Evolutionary conservation across 2,113 vertebrate genomes (phyloP), one percentile per base, ranked within the genome.

Genomic region (Colinus virginianus): DNA sequence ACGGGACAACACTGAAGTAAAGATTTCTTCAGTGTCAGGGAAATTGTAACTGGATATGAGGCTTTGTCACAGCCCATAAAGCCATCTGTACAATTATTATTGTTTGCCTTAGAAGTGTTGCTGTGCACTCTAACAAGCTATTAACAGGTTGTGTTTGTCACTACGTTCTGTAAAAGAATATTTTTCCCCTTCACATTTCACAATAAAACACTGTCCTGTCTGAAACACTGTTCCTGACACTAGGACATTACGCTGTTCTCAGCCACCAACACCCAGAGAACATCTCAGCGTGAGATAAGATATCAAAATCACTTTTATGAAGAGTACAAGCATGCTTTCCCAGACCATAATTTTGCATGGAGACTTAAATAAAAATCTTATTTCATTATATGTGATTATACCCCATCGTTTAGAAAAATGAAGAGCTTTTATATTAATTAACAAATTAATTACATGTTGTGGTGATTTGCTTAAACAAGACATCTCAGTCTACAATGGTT

Each of bases 61-160:
- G 71, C 66, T 71, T 59, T 66, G 48, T 48, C 66, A n/a, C 68
- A 58, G 66, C 56, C 86, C 67, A 56, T 68, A 86, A 84, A 84
- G 40, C 11, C 72, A 43, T 63, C 67, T 88, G 45, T 88, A 43
- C 13, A 88, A 86, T 66, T 81, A 26, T 10, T 75, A 87, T 88
- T 88, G 43, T 6, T n/a, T 71, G 53, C 13, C 66, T 90, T 94
- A 63, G 26, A 81, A 72, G 25, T 38, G 49, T 12, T 56, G n/a
- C 66, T 83, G 59, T 94, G 93, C 56, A 79, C 71, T 48, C 42
- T 66, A 78, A 45, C 14, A 77, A 87, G 59, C 28, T 34, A 82
- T 40, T 85, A 91, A 85, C 71, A 91, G 80, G 74, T 78, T 92
- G 74, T 78, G 77, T 90, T 94, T 88, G 90, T 64, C 85, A 91